These are phyloP conservation scores for Aphidius ervi DNA, from an alignment of 1,140 invertebrate species.

Conservation along the genomic window DNA sequence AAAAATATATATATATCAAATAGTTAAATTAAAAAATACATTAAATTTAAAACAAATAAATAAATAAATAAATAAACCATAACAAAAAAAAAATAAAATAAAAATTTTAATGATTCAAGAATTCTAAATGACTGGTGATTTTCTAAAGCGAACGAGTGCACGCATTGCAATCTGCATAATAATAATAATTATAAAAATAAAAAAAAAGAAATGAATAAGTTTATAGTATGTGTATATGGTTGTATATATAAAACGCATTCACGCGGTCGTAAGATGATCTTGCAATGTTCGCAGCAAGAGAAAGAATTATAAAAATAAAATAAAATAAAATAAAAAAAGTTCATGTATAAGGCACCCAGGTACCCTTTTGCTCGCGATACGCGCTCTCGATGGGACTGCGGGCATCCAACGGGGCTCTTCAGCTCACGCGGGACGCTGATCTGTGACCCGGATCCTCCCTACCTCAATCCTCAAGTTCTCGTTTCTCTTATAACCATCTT, in stretches of 20 bases:
- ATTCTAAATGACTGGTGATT: too few species aligned
- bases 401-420: conserved; percentile 35
- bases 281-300: conserved; percentile 11
- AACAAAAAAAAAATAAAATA: too few species aligned
- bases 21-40: too few species aligned
- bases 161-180: too few species aligned
- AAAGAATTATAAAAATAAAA: conserved; percentile 1
- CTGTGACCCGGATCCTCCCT: conserved; percentile 56
- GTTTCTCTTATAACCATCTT: conserved; percentile 17
- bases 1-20: too few species aligned
- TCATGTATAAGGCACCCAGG: conserved; percentile 29
- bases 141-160: too few species aligned
- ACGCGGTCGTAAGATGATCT: conserved; percentile 20
- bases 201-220: conserved; percentile 9
- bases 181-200: background rate
- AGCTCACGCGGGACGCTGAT: conserved; percentile 46
- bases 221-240: background rate
- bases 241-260: conserved; percentile 11
- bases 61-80: too few species aligned
- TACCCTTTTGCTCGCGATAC: conserved; percentile 49
- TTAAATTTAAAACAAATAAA: too few species aligned
- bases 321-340: too few species aligned
- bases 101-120: too few species aligned
- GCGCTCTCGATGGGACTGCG: conserved; percentile 45
- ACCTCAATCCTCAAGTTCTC: conserved; percentile 32